Conservation (phyloP, 2,113 vertebrate genomes). For the Dipodomys stephensi region DNA sequence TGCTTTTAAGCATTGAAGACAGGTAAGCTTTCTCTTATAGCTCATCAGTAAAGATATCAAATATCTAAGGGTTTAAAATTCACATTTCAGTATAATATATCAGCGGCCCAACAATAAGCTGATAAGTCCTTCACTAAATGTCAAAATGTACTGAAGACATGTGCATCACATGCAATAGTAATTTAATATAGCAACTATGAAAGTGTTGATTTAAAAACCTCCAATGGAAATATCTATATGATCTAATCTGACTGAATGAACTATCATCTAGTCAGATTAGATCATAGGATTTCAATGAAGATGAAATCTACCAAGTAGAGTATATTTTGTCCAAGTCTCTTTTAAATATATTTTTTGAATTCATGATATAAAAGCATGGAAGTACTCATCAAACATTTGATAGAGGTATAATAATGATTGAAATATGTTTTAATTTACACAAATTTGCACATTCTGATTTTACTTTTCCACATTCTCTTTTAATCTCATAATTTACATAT, state of each 20-base stretch:
- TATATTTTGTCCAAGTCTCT: neutral
- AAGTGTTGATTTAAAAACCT: neutral
- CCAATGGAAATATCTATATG: too few relatives aligned
- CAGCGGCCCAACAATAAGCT: neutral
- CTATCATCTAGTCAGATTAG: neutral
- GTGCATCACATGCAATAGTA: neutral
- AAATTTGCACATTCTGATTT: constrained; percentile 15
- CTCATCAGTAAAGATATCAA: neutral
- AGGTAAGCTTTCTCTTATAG: neutral
- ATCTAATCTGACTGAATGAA: neutral
- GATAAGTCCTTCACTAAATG: neutral
- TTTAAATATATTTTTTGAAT: neutral
- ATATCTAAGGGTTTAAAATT: neutral
- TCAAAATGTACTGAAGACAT: constrained; percentile 7
- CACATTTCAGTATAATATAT: neutral
- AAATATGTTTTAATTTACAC: constrained; percentile 59
- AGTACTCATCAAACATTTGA: constrained; percentile 30
- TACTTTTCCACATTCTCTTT: constrained; percentile 30
- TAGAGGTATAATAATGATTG: neutral
- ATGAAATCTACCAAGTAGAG: neutral
- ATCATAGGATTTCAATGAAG: neutral
- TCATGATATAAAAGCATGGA: neutral
- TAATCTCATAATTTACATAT: constrained; percentile 55
- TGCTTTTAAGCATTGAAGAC: neutral
- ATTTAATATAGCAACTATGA: neutral